A percentile compares a stretch with the other conserved stretches of the same genome.
phyloP scores from a whole-genome alignment of 2,113 vertebrate species.

The Hydropotes inermis region DNA sequence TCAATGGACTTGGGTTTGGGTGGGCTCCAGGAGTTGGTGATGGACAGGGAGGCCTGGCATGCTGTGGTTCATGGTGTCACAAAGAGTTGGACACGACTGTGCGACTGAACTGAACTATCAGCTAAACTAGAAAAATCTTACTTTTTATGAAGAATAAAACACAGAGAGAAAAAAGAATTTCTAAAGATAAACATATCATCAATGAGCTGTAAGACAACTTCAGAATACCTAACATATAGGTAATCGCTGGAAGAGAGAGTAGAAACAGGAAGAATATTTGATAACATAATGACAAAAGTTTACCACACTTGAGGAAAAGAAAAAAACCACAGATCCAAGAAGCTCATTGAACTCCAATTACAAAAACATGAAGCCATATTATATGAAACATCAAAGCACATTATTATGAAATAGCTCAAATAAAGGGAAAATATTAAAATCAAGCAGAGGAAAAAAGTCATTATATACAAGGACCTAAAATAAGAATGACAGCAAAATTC shows the following conservation, averaged over 20 bases:
- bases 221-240: neutral
- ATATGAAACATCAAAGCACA: neutral
- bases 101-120: neutral
- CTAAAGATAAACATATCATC: neutral
- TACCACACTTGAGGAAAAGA: neutral
- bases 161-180: neutral
- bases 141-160: neutral
- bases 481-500: neutral
- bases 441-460: neutral
- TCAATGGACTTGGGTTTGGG: neutral
- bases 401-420: neutral
- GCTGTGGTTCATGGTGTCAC: accelerated
- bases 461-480: neutral
- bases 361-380: neutral
- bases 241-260: neutral
- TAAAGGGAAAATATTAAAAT: neutral
- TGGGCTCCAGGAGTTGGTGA: neutral
- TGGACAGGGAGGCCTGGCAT: neutral
- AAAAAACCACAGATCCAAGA: neutral
- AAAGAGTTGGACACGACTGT: neutral
- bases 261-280: neutral
- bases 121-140: neutral
- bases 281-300: neutral
- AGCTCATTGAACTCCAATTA: neutral
- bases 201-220: neutral